Conservation (phyloP, 1,140 invertebrate species). For the Ceratosolen fusciceps region DNA sequence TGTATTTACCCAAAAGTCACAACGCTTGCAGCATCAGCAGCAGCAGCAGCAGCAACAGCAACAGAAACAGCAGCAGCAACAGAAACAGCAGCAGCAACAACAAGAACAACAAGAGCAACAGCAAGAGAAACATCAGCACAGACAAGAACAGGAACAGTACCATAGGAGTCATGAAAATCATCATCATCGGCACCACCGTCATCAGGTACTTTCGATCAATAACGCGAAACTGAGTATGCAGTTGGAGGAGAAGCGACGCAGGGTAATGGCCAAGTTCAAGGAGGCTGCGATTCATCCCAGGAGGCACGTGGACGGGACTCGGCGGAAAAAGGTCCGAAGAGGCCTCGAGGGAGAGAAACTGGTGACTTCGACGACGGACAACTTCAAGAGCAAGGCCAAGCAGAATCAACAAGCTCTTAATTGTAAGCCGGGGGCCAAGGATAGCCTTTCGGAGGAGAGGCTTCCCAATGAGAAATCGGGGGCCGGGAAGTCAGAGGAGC, state of each 20-base stretch:
- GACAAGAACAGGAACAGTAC: no score
- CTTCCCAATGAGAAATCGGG: not conserved
- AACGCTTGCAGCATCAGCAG: not conserved
- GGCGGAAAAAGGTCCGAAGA: slow-evolving; percentile 19
- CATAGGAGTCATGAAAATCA: no score
- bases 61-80: not conserved
- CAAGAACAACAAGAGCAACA: not conserved
- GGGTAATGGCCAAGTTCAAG: slow-evolving; percentile 59
- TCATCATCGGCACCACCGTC: no score
- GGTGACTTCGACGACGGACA: slow-evolving; percentile 12
- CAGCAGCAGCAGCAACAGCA: not conserved
- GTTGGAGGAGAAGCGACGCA: slow-evolving; percentile 59
- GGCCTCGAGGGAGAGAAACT: slow-evolving; percentile 24
- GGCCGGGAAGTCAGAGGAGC: slow-evolving; percentile 2
- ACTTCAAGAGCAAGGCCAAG: not conserved
- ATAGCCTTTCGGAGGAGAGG: not conserved
- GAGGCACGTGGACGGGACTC: slow-evolving; percentile 21
- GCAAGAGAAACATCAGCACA: not conserved
- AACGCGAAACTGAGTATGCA: slow-evolving; percentile 21
- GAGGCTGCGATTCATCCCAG: slow-evolving; percentile 16
- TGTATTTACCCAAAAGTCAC: no score
- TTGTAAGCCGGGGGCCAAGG: slow-evolving; percentile 4
- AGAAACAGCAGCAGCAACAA: not conserved
- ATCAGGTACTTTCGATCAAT: not conserved
- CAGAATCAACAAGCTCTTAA: not conserved